Evolutionary conservation across 2,797 vertebrate genomes (phyloP).

Genomic region (Smutsia gigantea): DNA sequence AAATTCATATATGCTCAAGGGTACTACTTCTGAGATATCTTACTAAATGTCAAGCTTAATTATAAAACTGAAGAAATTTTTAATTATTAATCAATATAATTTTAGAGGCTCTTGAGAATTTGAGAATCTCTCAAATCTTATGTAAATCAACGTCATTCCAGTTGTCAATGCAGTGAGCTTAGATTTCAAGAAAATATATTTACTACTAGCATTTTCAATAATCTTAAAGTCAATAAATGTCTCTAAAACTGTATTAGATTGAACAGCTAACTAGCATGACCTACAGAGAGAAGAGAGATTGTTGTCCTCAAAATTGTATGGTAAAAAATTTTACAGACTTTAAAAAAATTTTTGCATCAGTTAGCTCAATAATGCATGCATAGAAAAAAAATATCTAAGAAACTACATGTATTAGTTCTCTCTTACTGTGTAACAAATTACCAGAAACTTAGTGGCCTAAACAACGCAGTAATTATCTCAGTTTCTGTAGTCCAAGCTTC

Average conservation of each 20-base stretch:
- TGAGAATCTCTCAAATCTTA: conserved; percentile 84
- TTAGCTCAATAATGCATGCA: background rate
- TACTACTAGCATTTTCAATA: conserved; percentile 25
- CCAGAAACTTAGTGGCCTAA: background rate
- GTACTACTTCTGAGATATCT: conserved; percentile 79
- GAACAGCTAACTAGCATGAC: background rate
- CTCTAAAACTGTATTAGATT: background rate
- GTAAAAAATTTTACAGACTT: background rate
- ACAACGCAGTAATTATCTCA: background rate
- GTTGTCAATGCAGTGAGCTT: conserved; percentile 76
- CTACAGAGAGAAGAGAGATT: background rate
- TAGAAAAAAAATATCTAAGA: background rate
- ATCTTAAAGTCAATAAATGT: background rate
- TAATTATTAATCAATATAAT: conserved; percentile 83
- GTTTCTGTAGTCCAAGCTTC: background rate
- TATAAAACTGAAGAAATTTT: conserved; percentile 82
- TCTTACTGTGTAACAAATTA: background rate
- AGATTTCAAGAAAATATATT: conserved; percentile 66
- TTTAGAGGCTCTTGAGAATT: conserved; percentile 81
- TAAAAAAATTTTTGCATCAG: background rate
- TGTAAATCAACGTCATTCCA: conserved; percentile 78
- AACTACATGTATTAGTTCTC: background rate
- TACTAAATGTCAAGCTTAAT: conserved; percentile 87
- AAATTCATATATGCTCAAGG: conserved; percentile 77
- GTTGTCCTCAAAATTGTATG: background rate